Base-by-base conservation (phyloP, 1,140 invertebrate genomes). In the Drosophila ambigua region DNA sequence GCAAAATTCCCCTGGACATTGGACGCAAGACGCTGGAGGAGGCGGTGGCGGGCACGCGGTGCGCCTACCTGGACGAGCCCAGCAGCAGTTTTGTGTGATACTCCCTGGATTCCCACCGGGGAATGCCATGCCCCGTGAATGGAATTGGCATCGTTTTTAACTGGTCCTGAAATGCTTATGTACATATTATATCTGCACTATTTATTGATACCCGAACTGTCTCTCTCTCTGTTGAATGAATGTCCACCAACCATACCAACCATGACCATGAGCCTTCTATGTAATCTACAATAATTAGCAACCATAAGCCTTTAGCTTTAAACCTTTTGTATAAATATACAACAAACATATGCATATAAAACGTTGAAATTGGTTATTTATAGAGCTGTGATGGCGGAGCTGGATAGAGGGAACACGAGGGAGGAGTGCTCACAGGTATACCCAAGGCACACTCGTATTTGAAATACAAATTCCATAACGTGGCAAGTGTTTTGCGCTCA, bases 21-120 rank as follows among this genome's bases (percentile, higher is more conserved):
- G 52, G 59, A 23, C 87, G 87, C 15, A 90, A 90, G 51, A 45
- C 83, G 13, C 55, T 88, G 9, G 84, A 88, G 28, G 67, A 83
- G 51, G 39, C 72, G 28, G 67, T 77, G 51, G 39, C 79, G 20
- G 60, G 72, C 9, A 75, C 76, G 64, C 92, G 83, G 53, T 92
- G 77, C 46, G 92, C 93, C 26, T 95, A 94, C 83, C 87, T 95
- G 13, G 94, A 95, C 67, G 93, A 94, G 74, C 92, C 94, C 23
- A 94, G 93, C 68, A 94, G 94, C 82, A 95, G 94, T 91, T 95
- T 95, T 92, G 94, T 95, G 65, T 94, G 91, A 71, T 26, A 58
- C 35, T 39, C 13, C 11, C 35, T 9, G 51, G 24, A 23, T 62
- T 4, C 23, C 16, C 23, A 24, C 23, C 23, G 4, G 23, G 23